phyloP scores from a whole-genome alignment of 2,113 vertebrate genomes.

The Tor tambroides region DNA sequence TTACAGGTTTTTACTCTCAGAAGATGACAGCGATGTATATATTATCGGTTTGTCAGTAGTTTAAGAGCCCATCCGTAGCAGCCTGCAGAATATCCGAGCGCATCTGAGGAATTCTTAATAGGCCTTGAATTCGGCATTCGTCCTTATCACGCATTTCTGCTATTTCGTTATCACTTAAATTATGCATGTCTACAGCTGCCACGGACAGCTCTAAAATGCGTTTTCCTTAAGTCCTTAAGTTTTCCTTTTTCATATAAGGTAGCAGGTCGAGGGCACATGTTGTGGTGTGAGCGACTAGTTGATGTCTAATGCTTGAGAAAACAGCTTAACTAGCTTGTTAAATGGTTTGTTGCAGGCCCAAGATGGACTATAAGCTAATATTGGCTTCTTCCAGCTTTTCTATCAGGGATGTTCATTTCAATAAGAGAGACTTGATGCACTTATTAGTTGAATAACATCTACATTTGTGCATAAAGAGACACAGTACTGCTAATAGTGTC shows the following conservation, averaged over 20 bases:
- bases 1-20: constrained; percentile 1
- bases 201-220: not conserved
- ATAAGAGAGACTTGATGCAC: not conserved
- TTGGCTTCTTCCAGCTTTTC: not conserved
- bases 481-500: not conserved
- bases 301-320: not conserved
- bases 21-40: not conserved
- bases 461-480: not conserved
- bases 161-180: not conserved
- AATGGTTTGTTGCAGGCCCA: too few species aligned
- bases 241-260: not conserved
- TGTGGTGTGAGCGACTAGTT: not conserved
- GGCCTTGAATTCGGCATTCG: not conserved
- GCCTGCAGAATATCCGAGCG: not conserved
- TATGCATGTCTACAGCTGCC: not conserved
- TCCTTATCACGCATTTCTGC: not conserved
- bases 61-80: not conserved
- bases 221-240: not conserved
- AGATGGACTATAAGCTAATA: too few species aligned
- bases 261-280: not conserved
- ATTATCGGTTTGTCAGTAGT: constrained; percentile 13
- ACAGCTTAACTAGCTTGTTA: not conserved
- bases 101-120: constrained; percentile 5
- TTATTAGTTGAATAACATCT: not conserved
- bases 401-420: not conserved